These are phyloP conservation scores for Urocolius indicus DNA, from an alignment of 2,113 vertebrate genomes.

Conservation along the genomic window DNA sequence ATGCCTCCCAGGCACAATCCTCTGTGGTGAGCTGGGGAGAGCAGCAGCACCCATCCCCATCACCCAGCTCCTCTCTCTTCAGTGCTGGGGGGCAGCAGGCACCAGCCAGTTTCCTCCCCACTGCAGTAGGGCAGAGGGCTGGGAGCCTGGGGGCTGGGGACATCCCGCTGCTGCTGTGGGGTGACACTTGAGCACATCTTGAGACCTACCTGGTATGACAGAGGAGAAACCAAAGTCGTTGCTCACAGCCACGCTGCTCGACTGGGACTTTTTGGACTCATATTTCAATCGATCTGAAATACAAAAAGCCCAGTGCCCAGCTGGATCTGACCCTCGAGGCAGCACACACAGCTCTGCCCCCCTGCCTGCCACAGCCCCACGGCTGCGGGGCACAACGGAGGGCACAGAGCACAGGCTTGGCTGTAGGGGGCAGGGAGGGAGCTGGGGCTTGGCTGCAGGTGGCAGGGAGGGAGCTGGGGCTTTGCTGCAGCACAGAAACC, in stretches of 20 bases:
- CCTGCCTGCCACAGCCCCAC: not conserved
- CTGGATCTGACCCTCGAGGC: not conserved
- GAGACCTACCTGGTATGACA: constrained; percentile 72
- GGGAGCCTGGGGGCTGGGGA: not conserved
- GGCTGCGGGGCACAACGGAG: too few species aligned
- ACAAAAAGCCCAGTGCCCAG: not conserved
- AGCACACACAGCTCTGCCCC: not conserved
- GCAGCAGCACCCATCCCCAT: not conserved
- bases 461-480: not conserved
- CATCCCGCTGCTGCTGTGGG: not conserved
- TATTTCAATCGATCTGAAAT: constrained; percentile 97
- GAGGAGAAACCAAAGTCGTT: constrained; percentile 71
- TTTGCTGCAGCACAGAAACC: not conserved
- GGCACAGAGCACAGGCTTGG: too few species aligned
- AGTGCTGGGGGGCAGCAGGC: not conserved
- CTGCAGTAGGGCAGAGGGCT: not conserved
- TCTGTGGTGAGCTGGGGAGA: fast-evolving
- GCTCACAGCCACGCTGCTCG: constrained; percentile 77
- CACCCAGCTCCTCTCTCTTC: not conserved
- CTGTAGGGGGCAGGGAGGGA: too few species aligned
- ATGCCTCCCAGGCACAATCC: constrained; percentile 13
- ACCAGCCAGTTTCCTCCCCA: not conserved
- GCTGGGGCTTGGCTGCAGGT: not conserved
- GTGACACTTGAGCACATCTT: fast-evolving
- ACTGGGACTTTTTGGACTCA: constrained; percentile 94